A percentile compares a stretch with the other conserved stretches of the same genome.
Evolutionary conservation across 2,797 vertebrate genomes (phyloP).

Genomic region (Tauraco hartlaubi): DNA sequence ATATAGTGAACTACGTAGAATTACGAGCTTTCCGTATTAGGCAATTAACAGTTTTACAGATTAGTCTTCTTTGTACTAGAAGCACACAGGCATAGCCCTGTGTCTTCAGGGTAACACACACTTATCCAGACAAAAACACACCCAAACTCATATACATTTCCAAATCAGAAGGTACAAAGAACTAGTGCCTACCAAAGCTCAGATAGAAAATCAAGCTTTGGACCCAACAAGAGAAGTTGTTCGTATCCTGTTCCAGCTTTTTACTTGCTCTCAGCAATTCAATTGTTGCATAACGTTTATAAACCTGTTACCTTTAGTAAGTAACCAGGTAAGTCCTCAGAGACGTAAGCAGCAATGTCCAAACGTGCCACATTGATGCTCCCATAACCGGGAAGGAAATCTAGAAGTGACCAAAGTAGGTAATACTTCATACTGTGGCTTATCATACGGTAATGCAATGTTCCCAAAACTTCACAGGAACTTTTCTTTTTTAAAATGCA

Average conservation of each 20-base stretch:
- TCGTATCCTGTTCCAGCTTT: neutral
- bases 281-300: neutral
- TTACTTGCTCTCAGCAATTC: neutral
- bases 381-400: neutral
- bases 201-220: neutral
- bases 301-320: neutral
- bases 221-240: neutral
- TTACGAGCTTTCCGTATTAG: neutral
- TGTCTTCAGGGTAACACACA: neutral
- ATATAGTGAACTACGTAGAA: neutral
- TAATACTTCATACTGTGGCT: neutral
- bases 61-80: neutral
- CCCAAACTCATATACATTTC: neutral
- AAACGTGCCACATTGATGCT: fast-evolving
- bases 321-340: neutral
- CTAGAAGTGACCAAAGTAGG: neutral
- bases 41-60: neutral
- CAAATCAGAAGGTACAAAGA: neutral
- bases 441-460: neutral
- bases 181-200: neutral
- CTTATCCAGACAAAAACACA: neutral
- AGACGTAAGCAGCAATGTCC: neutral
- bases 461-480: neutral
- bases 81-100: neutral
- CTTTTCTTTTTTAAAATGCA: neutral